These are phyloP conservation scores for Leptocoma aspasia DNA, from an alignment of 2,113 vertebrate species.

Conservation along the genomic window DNA sequence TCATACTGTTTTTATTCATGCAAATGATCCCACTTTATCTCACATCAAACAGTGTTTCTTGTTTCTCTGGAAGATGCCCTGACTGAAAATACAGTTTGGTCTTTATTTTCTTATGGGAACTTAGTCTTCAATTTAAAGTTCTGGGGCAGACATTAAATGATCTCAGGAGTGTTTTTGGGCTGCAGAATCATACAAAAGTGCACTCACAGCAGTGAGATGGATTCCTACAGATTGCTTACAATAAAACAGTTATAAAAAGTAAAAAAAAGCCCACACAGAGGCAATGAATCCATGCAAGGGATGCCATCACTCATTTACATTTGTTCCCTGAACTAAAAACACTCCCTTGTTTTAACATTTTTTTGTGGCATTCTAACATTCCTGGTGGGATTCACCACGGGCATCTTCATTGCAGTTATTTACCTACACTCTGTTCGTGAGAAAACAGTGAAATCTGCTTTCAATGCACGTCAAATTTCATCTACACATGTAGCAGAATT, in stretches of 20 bases:
- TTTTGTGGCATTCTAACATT: neutral
- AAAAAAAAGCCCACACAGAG: fast-evolving
- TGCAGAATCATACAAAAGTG: neutral
- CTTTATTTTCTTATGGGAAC: neutral
- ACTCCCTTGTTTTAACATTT: fast-evolving
- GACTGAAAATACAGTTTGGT: neutral
- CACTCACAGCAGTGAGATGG: neutral
- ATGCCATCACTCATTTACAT: neutral
- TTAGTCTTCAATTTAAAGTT: neutral
- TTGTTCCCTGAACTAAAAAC: neutral
- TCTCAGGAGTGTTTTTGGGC: neutral
- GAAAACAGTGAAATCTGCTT: neutral
- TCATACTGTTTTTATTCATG: neutral
- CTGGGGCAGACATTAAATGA: neutral
- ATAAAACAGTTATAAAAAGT: neutral
- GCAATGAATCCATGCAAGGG: neutral
- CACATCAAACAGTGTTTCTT: neutral
- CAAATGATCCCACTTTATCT: neutral
- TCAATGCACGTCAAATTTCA: neutral
- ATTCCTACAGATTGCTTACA: neutral
- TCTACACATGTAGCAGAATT: too few relatives aligned
- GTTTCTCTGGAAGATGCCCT: neutral
- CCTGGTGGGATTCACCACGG: fast-evolving
- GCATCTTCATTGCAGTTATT: neutral
- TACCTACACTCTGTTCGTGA: neutral